Evolutionary conservation across 1,140 invertebrate species (phyloP).

Genomic region (Plodia interpunctella): DNA sequence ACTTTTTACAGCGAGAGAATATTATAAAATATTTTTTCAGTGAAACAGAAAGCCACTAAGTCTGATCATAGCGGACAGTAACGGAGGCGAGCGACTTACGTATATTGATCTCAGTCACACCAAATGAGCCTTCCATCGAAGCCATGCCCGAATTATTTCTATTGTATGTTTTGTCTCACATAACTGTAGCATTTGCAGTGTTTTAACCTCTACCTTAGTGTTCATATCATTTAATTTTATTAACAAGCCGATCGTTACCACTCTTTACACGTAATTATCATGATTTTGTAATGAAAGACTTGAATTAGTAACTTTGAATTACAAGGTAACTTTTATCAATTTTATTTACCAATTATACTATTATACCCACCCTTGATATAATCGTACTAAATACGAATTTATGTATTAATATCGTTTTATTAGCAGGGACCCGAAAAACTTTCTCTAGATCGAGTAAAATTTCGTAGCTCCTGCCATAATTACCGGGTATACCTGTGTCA

Average conservation of each 20-base stretch:
- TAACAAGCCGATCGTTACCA: not conserved
- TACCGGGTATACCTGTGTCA: no score
- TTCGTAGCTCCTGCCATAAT: no score
- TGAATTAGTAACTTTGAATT: not conserved
- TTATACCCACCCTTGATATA: not conserved
- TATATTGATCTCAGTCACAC: conserved; percentile 11
- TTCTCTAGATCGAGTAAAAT: no score
- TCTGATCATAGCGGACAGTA: not conserved
- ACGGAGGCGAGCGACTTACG: conserved; percentile 1
- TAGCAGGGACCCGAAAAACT: no score
- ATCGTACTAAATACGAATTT: not conserved
- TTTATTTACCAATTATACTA: not conserved
- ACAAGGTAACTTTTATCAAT: not conserved
- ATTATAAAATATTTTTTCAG: no score
- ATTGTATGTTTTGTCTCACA: conserved; percentile 9
- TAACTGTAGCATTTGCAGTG: conserved; percentile 9
- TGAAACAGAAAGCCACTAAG: not conserved
- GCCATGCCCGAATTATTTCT: conserved; percentile 4
- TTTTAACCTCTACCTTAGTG: not conserved
- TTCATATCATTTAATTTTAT: not conserved
- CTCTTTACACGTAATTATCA: not conserved
- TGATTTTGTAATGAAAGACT: not conserved
- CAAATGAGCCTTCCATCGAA: conserved; percentile 9
- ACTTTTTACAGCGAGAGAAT: no score
- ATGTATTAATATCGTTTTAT: not conserved